These are phyloP conservation scores for Helicorthomorpha holstii DNA, from an alignment of 1,140 invertebrate species.

Conservation along the genomic window DNA sequence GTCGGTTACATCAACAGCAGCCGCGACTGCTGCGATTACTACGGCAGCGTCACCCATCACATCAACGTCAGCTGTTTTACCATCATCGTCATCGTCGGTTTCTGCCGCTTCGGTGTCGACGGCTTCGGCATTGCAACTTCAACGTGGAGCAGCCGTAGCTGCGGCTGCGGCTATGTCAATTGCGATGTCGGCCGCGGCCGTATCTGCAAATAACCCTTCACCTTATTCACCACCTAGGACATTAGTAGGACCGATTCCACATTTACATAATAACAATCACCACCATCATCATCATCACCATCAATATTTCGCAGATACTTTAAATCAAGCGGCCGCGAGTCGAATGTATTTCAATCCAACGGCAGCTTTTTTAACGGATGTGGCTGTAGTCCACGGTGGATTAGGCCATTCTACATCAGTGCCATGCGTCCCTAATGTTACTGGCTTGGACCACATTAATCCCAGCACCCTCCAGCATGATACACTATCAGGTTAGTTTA, in stretches of 20 bases:
- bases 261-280: not conserved
- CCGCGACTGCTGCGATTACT: constrained; percentile 8
- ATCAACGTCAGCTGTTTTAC: constrained; percentile 10
- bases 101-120: too few species aligned
- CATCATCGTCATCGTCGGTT: constrained; percentile 8
- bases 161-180: constrained; percentile 8
- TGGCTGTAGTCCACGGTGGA: constrained; percentile 4
- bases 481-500: too few species aligned
- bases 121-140: not conserved
- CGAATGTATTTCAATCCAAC: constrained; percentile 17
- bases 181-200: constrained; percentile 10
- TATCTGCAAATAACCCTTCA: constrained; percentile 10
- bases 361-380: constrained; percentile 53
- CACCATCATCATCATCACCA: not conserved
- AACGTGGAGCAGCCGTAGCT: constrained; percentile 9
- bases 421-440: too few species aligned
- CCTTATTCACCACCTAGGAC: constrained; percentile 12
- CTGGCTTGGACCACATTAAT: too few species aligned
- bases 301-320: constrained; percentile 41
- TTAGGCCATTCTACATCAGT: too few species aligned
- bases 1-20: constrained; percentile 7
- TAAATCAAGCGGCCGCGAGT: constrained; percentile 18
- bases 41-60: constrained; percentile 5
- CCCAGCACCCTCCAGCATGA: too few species aligned
- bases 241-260: constrained; percentile 9